A percentile compares a stretch with the other conserved stretches of the same genome.
Conservation (phyloP, 2,888 invertebrate genomes). For the Brachypalpus laphriformis region DNA sequence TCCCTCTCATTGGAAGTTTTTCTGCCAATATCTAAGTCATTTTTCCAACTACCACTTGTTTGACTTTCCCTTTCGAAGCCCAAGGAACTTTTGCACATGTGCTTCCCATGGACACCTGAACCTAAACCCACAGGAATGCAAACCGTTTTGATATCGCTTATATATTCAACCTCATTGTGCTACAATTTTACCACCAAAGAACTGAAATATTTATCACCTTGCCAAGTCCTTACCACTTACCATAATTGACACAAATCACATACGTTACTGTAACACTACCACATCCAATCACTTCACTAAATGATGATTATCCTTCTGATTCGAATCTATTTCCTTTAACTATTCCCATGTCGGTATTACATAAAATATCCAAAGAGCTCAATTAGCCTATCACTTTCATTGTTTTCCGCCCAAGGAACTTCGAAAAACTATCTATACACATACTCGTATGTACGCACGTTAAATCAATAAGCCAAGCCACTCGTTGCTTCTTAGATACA, state of each 20-base stretch:
- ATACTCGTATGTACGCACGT: neutral
- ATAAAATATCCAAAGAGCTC: constrained; percentile 33
- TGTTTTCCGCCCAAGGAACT: constrained; percentile 36
- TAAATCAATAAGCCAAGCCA: constrained; percentile 45
- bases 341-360: constrained; percentile 7
- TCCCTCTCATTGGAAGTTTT: too few species aligned
- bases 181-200: constrained; percentile 2
- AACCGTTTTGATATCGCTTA: too few species aligned
- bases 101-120: neutral
- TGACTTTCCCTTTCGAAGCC: too few species aligned
- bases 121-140: neutral
- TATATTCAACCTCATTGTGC: too few species aligned
- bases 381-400: constrained; percentile 54
- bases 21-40: too few species aligned
- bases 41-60: too few species aligned
- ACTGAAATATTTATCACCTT: constrained; percentile 23
- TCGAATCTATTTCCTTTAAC: constrained; percentile 29
- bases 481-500: constrained; percentile 25
- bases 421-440: neutral
- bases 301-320: constrained; percentile 46
- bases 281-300: constrained; percentile 31
- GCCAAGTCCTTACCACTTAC: constrained; percentile 36
- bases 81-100: too few species aligned
- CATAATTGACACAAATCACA: constrained; percentile 56
- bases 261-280: neutral